Conservation (phyloP, 2,888 invertebrate species). For the Rhogogaster chlorosoma region DNA sequence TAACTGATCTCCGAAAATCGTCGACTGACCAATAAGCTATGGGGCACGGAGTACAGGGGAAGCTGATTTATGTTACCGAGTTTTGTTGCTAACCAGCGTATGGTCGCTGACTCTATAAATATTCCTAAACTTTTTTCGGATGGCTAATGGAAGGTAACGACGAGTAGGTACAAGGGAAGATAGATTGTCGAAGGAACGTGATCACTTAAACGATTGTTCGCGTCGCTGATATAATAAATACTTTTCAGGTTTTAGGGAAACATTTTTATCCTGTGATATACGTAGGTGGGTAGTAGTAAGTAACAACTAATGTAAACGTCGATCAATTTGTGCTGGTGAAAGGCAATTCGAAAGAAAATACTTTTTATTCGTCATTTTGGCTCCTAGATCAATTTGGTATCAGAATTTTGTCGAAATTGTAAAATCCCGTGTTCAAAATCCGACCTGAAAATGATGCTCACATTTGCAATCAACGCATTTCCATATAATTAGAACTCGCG, state of each 20-base stretch:
- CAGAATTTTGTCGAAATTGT: not conserved
- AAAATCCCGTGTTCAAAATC: not conserved
- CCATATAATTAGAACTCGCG: not conserved
- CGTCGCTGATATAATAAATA: not conserved
- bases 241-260: not conserved
- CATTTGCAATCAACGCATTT: not conserved
- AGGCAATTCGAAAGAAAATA: not conserved
- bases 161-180: not conserved
- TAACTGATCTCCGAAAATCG: slow-evolving; percentile 20
- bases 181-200: not conserved
- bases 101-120: not conserved
- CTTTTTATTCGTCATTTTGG: not conserved
- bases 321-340: not conserved
- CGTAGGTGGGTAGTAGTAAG: not conserved
- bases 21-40: not conserved
- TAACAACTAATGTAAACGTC: not conserved
- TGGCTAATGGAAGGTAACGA: not conserved
- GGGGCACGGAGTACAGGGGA: not conserved
- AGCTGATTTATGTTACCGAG: slow-evolving; percentile 9
- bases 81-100: not conserved
- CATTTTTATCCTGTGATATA: not conserved
- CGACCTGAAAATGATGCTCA: not conserved
- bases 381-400: not conserved
- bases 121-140: not conserved
- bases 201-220: not conserved